Conservation (phyloP, 1,140 invertebrate genomes). For the Zaprionus davidi region DNA sequence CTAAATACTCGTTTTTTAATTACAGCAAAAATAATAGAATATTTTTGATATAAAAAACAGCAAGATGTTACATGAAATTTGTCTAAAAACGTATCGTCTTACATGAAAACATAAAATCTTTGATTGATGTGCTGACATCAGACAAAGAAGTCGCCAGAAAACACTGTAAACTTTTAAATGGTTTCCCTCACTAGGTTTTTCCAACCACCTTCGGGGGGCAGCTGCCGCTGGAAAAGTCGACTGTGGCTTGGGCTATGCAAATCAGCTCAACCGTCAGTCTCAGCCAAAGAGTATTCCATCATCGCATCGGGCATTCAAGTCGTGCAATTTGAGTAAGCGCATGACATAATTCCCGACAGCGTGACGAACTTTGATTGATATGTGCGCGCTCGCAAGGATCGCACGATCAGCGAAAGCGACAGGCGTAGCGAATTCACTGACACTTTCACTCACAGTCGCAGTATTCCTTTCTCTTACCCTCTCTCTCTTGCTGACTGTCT, state of each 20-base stretch:
- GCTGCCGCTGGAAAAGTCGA: conserved; percentile 51
- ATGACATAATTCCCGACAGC: conserved; percentile 83
- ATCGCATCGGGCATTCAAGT: conserved; percentile 21
- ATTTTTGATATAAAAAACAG: conserved; percentile 11
- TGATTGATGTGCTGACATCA: conserved; percentile 72
- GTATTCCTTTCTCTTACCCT: neutral
- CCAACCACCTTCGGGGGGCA: conserved; percentile 54
- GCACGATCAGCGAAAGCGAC: conserved; percentile 48
- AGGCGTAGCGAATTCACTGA: conserved; percentile 68
- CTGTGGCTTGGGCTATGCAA: conserved; percentile 57
- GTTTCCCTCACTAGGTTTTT: conserved; percentile 48
- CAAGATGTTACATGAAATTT: conserved; percentile 12
- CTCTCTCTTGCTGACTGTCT: conserved; percentile 28
- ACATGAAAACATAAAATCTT: conserved; percentile 68
- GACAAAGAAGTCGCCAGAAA: conserved; percentile 12
- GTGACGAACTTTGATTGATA: conserved; percentile 84
- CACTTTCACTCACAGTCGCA: conserved; percentile 42
- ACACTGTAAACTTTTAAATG: conserved; percentile 41
- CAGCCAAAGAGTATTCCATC: conserved; percentile 33
- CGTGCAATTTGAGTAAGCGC: conserved; percentile 82
- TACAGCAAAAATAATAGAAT: conserved; percentile 37
- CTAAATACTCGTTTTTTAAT: conserved; percentile 47
- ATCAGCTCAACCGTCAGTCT: conserved; percentile 54
- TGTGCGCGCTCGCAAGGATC: conserved; percentile 58
- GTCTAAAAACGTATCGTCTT: conserved; percentile 54